phyloP scores from a whole-genome alignment of 2,888 invertebrate species.

The Ypsolopha scabrella region DNA sequence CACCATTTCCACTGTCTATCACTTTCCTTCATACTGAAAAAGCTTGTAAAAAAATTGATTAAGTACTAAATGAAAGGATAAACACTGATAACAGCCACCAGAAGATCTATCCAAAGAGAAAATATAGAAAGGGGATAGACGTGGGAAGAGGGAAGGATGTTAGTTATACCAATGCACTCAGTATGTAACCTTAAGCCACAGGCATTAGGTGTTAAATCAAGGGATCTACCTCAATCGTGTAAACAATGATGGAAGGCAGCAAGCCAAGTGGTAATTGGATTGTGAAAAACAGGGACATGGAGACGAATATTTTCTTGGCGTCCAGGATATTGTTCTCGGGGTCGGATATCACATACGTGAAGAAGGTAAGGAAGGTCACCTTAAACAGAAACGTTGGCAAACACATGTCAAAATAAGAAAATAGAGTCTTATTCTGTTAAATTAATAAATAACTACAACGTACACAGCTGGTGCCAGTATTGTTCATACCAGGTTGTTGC shows the following conservation, averaged over 20 bases:
- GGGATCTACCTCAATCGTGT: constrained; percentile 78
- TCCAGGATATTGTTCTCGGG: constrained; percentile 79
- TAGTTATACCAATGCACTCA: not conserved
- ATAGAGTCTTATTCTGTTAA: no score
- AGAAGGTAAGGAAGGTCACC: constrained; percentile 88
- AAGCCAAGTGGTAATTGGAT: constrained; percentile 88
- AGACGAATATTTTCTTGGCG: constrained; percentile 87
- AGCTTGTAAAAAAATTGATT: no score
- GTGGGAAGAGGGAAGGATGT: not conserved
- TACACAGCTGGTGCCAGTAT: no score
- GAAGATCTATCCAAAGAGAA: no score
- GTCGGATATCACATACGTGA: constrained; percentile 80
- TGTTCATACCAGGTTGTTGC: no score
- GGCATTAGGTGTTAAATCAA: constrained; percentile 3
- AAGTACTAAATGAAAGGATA: no score
- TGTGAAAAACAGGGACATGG: constrained; percentile 88
- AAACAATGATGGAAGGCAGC: constrained; percentile 81
- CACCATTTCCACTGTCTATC: no score
- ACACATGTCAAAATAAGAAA: not conserved
- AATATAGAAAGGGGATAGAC: no score
- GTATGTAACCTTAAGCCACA: not conserved
- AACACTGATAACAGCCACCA: no score
- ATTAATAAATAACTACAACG: no score
- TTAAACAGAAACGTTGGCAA: constrained; percentile 42
- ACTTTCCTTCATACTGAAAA: no score